Base-by-base conservation (phyloP, 1,140 invertebrate species). In the Arion vulgaris region DNA sequence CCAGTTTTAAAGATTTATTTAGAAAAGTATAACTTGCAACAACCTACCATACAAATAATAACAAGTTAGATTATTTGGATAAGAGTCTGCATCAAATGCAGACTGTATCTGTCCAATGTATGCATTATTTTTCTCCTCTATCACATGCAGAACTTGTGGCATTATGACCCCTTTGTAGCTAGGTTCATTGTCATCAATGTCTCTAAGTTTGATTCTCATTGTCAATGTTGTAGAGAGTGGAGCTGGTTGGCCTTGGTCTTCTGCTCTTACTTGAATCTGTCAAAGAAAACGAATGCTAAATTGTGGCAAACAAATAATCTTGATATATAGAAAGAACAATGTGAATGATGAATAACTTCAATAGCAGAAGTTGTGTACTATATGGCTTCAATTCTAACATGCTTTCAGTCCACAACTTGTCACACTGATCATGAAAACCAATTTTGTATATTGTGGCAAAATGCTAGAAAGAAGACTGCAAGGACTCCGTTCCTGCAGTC, bases 171-270 rank as follows among this genome's bases (percentile, higher is more conserved):
- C 28, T 0, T 38, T 39, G 81, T 83, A 86, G 32, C 15, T 39
- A 9, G 85, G 85, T 0, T 53, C 23, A 39, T 85, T 82, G 78
- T 86, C 85, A 68, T 85, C 72, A 32, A 85, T 83, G 80, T 85
- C 85, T 0, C 73, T 11, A 26, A 86, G 75, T 11, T 28, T 53
- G n/a, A 86, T 71, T 28, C 75, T 71, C 49, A 86, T 57, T 15
- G 82, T 68, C 5, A 86, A 49, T 7, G 57, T 39, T 13, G 28
- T 71, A 2, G 75, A 69, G 28, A 83, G 82, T 4, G 19, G 9
- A 15, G 66, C 51, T 2, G 85, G 85, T 39, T 57, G 17, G 0
- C 85, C 85, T 38, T 72, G 38, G 72, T 86, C 85, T 32, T 83
- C 71, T 26, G 85, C 85, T 49, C 68, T 81, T 23, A 86, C 53